Base-by-base conservation (phyloP, 23 tunicate species). In the Styela clava region DNA sequence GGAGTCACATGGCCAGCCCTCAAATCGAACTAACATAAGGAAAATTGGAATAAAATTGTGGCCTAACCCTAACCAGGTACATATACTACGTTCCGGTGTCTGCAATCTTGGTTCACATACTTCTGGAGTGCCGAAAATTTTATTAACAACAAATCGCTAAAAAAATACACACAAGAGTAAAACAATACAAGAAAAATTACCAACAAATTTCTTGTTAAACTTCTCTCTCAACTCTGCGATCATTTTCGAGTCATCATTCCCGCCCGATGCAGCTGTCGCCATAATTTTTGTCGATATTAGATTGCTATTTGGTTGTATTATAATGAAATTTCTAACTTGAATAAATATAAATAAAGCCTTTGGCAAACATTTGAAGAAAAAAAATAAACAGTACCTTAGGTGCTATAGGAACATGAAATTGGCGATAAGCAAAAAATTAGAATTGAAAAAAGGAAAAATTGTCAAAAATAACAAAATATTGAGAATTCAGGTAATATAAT, bases 171-270 rank as follows among this genome's bases (percentile, higher is more conserved):
- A 44, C 12, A 44, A 44, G 12, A 44, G 7, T 44, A 44, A 44
- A 44, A 12, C 12, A 44, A n/a, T n/a, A n/a, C n/a, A n/a, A n/a
- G n/a, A 44, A 44, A 44, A 44, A 7, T 16, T 32, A 71, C 77
- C 77, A 16, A 71, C 34, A 30, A 28, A 71, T 35, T 71, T 71
- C 35, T 27, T 30, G 5, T 18, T 71, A 16, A 71, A 71, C 35
- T 71, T 27, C 16, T 71, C 35, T 22, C 77, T 33, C 24, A 71
- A 34, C 35, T 71, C 77, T 3, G 77, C 35, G 12, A 71, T 71
- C 35, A 71, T 21, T 29, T 71, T 44, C 12, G 56, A 44, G 56
- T 44, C 56, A 44, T 44, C 56, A 44, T 7, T 5, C 12, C 9
- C 12, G 7, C 9, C 7, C 7, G 56, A 7, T 7, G 56, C 56